Percentiles rank a stretch among this genome's conserved stretches.
Conservation (phyloP, 2,113 vertebrate species). For the Apodemus speciosus region DNA sequence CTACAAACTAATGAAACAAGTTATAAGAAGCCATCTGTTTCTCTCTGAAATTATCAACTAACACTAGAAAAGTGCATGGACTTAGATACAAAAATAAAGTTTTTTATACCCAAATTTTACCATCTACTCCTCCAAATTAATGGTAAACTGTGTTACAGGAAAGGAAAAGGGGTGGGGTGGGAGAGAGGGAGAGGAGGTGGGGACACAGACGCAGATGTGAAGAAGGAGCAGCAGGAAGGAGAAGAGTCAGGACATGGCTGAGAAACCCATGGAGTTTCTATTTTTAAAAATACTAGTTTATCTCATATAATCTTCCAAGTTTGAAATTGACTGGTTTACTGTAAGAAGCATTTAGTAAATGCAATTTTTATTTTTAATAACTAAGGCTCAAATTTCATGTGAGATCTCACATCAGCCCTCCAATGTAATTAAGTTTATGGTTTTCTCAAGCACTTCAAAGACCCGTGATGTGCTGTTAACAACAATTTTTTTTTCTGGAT, state of each 20-base stretch:
- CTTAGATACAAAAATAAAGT: slow-evolving; percentile 42
- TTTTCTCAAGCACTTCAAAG: slow-evolving; percentile 81
- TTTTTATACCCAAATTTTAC: slow-evolving; percentile 43
- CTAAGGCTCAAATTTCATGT: slow-evolving; percentile 82
- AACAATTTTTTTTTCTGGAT: slow-evolving; percentile 75
- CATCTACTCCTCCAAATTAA: neutral
- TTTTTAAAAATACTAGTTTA: slow-evolving; percentile 68
- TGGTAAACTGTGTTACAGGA: no score
- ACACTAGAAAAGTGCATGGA: neutral
- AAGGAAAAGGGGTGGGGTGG: rapidly evolving
- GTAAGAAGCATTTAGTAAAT: slow-evolving; percentile 84
- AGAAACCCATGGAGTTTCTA: slow-evolving; percentile 38
- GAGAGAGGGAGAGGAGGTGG: no score
- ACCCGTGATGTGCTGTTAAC: slow-evolving; percentile 78
- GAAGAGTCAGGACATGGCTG: slow-evolving; percentile 58
- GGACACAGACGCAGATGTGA: neutral
- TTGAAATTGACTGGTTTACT: slow-evolving; percentile 81
- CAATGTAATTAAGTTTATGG: slow-evolving; percentile 84
- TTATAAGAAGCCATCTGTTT: neutral
- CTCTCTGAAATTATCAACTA: neutral
- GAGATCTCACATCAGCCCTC: slow-evolving; percentile 81
- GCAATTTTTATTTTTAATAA: slow-evolving; percentile 84
- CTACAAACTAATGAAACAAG: neutral
- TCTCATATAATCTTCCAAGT: slow-evolving; percentile 77
- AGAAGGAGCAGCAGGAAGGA: neutral